These are phyloP conservation scores for Ahaetulla prasina DNA, from an alignment of 2,113 vertebrate genomes.

Conservation along the genomic window DNA sequence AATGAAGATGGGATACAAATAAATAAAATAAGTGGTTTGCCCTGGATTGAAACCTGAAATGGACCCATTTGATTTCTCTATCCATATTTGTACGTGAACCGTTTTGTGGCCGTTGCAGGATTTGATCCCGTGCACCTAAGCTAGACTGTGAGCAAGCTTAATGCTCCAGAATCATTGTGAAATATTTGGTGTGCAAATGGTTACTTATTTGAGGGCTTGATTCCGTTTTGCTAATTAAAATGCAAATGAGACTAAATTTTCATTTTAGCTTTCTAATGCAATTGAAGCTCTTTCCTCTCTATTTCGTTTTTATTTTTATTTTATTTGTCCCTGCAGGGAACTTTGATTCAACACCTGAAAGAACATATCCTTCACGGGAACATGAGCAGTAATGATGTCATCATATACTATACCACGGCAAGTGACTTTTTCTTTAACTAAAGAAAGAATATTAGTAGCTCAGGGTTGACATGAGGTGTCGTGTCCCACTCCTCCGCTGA, in stretches of 20 bases:
- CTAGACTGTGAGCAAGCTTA: background rate
- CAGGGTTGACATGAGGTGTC: background rate
- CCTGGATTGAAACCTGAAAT: background rate
- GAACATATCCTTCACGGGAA: constrained; percentile 92
- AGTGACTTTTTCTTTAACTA: constrained; percentile 31
- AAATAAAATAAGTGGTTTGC: background rate
- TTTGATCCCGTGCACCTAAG: background rate
- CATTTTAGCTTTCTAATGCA: background rate
- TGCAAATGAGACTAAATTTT: background rate
- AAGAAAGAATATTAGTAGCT: background rate
- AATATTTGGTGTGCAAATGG: background rate
- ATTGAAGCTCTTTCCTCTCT: background rate
- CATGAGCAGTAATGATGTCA: constrained; percentile 80
- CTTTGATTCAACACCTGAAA: constrained; percentile 92
- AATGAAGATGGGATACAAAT: background rate
- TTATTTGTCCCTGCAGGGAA: constrained; percentile 73
- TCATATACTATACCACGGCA: constrained; percentile 95
- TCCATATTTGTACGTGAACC: background rate
- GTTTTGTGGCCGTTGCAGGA: background rate
- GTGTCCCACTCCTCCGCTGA: too few relatives aligned
- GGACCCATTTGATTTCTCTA: background rate
- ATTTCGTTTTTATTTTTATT: background rate
- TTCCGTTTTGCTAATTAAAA: background rate
- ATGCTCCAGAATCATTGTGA: background rate
- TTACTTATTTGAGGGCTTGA: background rate